Evolutionary conservation across 2,888 invertebrate species (phyloP), one percentile per base, ranked within the genome.

Genomic region (Metellina segmentata): DNA sequence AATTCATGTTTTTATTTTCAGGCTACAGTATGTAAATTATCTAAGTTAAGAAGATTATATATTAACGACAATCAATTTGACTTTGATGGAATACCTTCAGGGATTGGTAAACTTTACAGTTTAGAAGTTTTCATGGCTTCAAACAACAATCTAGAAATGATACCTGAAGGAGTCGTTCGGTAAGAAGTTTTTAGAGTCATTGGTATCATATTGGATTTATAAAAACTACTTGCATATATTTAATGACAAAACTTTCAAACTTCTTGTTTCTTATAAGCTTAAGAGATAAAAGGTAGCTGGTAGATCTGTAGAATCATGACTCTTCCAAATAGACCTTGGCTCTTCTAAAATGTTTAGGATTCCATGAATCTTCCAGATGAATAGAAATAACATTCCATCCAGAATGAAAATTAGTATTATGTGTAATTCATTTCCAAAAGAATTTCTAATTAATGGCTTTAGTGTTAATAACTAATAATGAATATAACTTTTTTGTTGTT

Each of bases 41-140:
- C 96, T 72, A 96, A 97, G 78, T 95, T 99, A 82, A 96, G 98
- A 93, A 96, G 98, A 93, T 96, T 99, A 1, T 99, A 98, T 94
- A 96, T 99, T n/a, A 99, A 99, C 95, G 98, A 98, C 94, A 99
- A 99, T 95, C 96, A 97, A 94, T 95, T 99, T 93, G 98, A 99
- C 95, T 99, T 99, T 95, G 98, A 99, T 95, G 99, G 99, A 6
- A 98, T 99, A 93, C 99, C 99, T 0, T 98, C 99, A 0, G 99
- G 99, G 8, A 98, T 99, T 93, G 99, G 99, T 34, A 99, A 99
- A 95, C 96, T 99, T 75, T 97, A 97, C 83, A 97, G 97, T 93
- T 96, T 99, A 93, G 98, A 99, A 95, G 97, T 99, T 77, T 99
- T 99, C 95, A 98, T 98, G 11, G 98, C 99, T 2, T 97, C 99